Conservation (phyloP, 2,888 invertebrate species). For the Mellilla xanthometata region DNA sequence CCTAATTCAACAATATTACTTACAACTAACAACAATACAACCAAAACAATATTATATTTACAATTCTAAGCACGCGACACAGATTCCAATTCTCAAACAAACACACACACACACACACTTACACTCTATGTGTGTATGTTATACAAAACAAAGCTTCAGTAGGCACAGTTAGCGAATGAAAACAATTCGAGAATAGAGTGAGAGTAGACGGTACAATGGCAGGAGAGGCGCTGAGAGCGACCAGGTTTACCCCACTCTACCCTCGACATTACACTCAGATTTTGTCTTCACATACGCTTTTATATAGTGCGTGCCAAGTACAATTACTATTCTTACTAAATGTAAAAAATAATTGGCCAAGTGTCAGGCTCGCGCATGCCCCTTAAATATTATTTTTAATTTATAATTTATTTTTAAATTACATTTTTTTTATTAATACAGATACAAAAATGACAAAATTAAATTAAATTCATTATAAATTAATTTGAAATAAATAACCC, state of each 20-base stretch:
- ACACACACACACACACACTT: too few species aligned
- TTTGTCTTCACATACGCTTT: conserved; percentile 15
- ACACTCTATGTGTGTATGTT: background rate
- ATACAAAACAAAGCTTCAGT: background rate
- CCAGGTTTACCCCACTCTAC: conserved; percentile 8
- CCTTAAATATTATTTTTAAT: too few species aligned
- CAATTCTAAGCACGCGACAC: background rate
- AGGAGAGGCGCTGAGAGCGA: conserved; percentile 1
- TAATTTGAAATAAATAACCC: too few species aligned
- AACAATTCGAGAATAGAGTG: conserved; percentile 3
- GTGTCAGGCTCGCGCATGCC: too few species aligned
- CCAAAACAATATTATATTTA: background rate
- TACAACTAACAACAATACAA: background rate
- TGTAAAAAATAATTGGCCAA: too few species aligned
- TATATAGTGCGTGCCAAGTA: background rate
- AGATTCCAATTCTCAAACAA: background rate
- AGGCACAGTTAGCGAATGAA: background rate
- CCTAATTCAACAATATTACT: background rate
- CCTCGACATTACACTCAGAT: conserved; percentile 14
- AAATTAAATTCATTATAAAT: too few species aligned
- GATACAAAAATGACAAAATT: too few species aligned
- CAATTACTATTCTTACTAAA: too few species aligned
- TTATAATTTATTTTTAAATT: too few species aligned
- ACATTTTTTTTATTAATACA: too few species aligned
- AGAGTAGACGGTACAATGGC: conserved; percentile 6